These are phyloP conservation scores for Halocynthia roretzi DNA, from an alignment of 23 tunicate species.

Conservation along the genomic window DNA sequence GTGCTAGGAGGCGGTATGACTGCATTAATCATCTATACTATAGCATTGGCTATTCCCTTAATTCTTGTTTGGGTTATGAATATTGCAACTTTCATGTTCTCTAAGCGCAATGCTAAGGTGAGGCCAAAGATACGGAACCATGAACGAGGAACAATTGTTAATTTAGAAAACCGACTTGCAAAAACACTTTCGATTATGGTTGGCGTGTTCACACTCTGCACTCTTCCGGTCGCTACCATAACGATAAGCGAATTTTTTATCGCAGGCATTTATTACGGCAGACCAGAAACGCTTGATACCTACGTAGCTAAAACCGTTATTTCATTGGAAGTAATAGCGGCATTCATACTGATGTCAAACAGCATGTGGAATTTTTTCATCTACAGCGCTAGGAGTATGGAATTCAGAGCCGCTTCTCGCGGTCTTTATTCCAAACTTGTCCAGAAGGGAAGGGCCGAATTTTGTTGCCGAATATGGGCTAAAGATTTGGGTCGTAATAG, in stretches of 20 bases:
- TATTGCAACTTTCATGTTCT: slow-evolving; percentile 30
- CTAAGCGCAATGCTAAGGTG: slow-evolving; percentile 26
- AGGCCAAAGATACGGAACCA: slow-evolving; percentile 21
- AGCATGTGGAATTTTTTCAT: slow-evolving; percentile 84
- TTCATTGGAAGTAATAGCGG: slow-evolving; percentile 30
- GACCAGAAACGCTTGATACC: slow-evolving; percentile 28
- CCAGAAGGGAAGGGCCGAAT: background rate
- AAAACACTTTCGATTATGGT: slow-evolving; percentile 51
- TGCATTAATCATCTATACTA: slow-evolving; percentile 22
- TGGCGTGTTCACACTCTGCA: slow-evolving; percentile 32
- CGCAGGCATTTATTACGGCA: slow-evolving; percentile 3
- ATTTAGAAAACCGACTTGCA: slow-evolving; percentile 38
- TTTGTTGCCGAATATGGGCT: too few species aligned
- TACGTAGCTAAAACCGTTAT: slow-evolving; percentile 18
- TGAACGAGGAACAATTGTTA: background rate
- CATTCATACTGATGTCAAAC: slow-evolving; percentile 43
- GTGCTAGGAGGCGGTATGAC: slow-evolving; percentile 8
- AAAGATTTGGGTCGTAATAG: too few species aligned
- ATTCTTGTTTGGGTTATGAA: slow-evolving; percentile 44
- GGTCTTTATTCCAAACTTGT: background rate
- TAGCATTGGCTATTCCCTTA: slow-evolving; percentile 44
- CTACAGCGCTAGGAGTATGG: slow-evolving; percentile 53
- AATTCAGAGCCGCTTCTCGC: slow-evolving; percentile 25
- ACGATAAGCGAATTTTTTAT: slow-evolving; percentile 22
- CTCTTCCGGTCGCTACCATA: slow-evolving; percentile 32